Evolutionary conservation across 92 coral and sea anemone genomes (phyloP), one percentile per base, ranked within the genome.

Genomic region (Desmophyllum pertusum): DNA sequence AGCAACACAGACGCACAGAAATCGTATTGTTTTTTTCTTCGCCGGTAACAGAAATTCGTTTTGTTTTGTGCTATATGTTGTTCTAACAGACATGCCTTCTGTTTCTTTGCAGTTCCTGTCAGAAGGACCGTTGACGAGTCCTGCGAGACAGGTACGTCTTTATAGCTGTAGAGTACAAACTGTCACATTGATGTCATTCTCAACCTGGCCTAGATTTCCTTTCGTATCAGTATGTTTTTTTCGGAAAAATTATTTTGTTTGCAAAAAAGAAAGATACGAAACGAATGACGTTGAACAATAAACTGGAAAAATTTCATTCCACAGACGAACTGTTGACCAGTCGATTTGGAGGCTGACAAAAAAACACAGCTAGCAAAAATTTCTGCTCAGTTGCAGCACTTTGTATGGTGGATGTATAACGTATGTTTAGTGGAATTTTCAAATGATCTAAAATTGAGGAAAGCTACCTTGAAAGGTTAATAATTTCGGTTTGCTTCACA

Each of bases 81-180:
- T 42, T 23, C 51, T 64, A 40, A 43, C 17, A 6, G 35, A 35
- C 41, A 4, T 65, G 21, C 23, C 23, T 21, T 77, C 25, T 50
- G 18, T 77, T 67, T 77, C 43, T 19, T 68, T 67, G 70, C 78
- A 85, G 88, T 85, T 77, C 88, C 88, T 51, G 69, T 85, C 15
- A 41, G 19, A 25, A 78, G 62, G 38, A 85, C 5, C n/a, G 72
- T 43, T 3, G 76, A 80, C n/a, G 84, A 80, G 67, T 43, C 5
- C 48, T 80, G 84, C 68, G 69, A 68, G 38, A 15, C 76, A 80
- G 84, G 84, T 80, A 80, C 66, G 23, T 3, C n/a, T 27, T 25
- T 25, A 8, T 6, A 59, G 4, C 4, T 59, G 9, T 10, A 6
- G 65, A 2, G 11, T 1, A 0, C 15, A 63, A 42, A 27, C 1